Conservation (phyloP, 2,113 vertebrate species). For the Nerophis lumbriciformis region DNA sequence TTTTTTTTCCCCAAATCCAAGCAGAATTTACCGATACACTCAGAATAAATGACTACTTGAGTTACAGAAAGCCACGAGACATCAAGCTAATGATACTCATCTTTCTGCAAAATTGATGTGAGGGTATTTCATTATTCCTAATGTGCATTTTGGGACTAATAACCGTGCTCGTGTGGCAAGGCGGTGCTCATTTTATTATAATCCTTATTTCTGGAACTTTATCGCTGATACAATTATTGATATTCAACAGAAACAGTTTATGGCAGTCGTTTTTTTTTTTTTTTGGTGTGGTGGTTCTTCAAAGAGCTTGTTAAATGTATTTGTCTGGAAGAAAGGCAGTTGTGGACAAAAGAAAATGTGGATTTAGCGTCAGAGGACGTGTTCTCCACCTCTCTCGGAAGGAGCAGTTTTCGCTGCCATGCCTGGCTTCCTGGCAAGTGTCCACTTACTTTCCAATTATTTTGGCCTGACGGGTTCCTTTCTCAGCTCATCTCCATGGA, state of each 20-base stretch:
- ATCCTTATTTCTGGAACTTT: background rate
- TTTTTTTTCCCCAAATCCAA: background rate
- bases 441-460: conserved; percentile 70
- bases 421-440: conserved; percentile 60
- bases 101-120: conserved; percentile 1
- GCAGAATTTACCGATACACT: background rate
- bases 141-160: conserved; percentile 6
- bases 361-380: conserved; percentile 44
- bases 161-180: conserved; percentile 3
- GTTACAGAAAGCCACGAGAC: conserved; percentile 11
- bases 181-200: conserved; percentile 4
- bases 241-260: conserved; percentile 12
- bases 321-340: background rate
- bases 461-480: conserved; percentile 62
- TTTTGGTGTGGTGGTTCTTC: conserved; percentile 3
- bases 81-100: conserved; percentile 9
- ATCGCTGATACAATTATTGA: background rate
- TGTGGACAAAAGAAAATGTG: conserved; percentile 28
- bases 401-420: conserved; percentile 48
- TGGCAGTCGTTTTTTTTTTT: background rate
- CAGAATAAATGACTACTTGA: background rate
- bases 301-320: conserved; percentile 13
- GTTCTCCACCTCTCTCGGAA: conserved; percentile 22
- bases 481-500: conserved; percentile 50
- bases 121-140: background rate